Evolutionary conservation across 2,888 invertebrate genomes (phyloP).

Genomic region (Watsonalla cultraria): DNA sequence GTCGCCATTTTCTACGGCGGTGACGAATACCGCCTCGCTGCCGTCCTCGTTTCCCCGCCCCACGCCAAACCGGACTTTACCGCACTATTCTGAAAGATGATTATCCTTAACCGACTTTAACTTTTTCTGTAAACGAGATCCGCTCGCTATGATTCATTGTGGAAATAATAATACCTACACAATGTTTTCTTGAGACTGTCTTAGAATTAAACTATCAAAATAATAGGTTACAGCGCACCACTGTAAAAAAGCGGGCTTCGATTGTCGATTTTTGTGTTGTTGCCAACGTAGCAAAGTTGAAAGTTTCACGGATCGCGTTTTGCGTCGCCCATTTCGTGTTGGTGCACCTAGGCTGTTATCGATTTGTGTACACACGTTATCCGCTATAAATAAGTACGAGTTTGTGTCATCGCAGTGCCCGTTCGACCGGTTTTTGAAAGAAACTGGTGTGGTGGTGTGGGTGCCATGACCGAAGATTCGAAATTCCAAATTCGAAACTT

Average conservation of each 20-base stretch:
- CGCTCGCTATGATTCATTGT: conserved; percentile 69
- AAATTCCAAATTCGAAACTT: conserved; percentile 47
- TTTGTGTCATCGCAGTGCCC: conserved; percentile 62
- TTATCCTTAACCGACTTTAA: conserved; percentile 39
- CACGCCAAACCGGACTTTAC: conserved; percentile 67
- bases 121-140: conserved; percentile 53
- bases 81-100: conserved; percentile 56
- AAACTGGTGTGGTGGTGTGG: conserved; percentile 47
- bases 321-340: conserved; percentile 30
- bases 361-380: conserved; percentile 67
- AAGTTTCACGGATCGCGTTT: conserved; percentile 35
- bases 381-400: conserved; percentile 69
- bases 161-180: conserved; percentile 50
- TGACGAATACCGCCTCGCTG: conserved; percentile 73
- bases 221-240: conserved; percentile 20
- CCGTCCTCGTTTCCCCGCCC: conserved; percentile 57
- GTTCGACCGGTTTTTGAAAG: conserved; percentile 62
- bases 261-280: conserved; percentile 23
- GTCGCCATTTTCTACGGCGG: conserved; percentile 77
- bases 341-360: conserved; percentile 49
- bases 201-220: conserved; percentile 13
- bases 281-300: conserved; percentile 26
- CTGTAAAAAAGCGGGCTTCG: conserved; percentile 32
- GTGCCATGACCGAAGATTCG: conserved; percentile 47
- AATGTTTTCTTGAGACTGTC: conserved; percentile 45